Evolutionary conservation across 2,113 vertebrate species (phyloP).

Genomic region (Hiodon alosoides): DNA sequence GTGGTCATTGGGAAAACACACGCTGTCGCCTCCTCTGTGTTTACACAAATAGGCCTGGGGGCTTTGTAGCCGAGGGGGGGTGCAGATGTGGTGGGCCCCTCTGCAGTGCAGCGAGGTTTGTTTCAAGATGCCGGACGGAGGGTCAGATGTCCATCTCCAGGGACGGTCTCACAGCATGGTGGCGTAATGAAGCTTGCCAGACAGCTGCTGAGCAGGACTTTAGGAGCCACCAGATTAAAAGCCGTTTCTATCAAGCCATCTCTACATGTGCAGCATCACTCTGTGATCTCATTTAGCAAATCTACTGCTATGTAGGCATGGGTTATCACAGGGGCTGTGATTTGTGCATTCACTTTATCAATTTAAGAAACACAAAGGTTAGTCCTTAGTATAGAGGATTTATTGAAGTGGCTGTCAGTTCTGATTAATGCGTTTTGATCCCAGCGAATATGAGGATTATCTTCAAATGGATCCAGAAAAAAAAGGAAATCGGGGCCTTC

Average conservation of each 20-base stretch:
- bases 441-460: background rate
- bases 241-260: background rate
- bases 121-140: conserved; percentile 8
- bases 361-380: background rate
- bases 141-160: conserved; percentile 13
- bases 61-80: background rate
- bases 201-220: background rate
- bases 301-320: background rate
- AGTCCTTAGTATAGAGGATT: background rate
- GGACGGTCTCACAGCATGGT: background rate
- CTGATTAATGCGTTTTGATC: background rate
- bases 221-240: background rate
- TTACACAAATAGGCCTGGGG: conserved; percentile 15
- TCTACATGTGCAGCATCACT: too few species aligned
- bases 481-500: background rate
- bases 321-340: background rate
- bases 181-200: background rate
- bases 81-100: conserved; percentile 16
- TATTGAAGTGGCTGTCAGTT: background rate
- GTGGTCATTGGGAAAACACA: conserved; percentile 14
- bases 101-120: background rate
- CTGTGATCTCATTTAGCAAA: background rate
- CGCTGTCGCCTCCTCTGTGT: conserved; percentile 10
- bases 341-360: background rate
- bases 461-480: background rate